These are phyloP conservation scores for Phymatocera aterrima DNA, from an alignment of 2,888 invertebrate genomes.

Conservation along the genomic window DNA sequence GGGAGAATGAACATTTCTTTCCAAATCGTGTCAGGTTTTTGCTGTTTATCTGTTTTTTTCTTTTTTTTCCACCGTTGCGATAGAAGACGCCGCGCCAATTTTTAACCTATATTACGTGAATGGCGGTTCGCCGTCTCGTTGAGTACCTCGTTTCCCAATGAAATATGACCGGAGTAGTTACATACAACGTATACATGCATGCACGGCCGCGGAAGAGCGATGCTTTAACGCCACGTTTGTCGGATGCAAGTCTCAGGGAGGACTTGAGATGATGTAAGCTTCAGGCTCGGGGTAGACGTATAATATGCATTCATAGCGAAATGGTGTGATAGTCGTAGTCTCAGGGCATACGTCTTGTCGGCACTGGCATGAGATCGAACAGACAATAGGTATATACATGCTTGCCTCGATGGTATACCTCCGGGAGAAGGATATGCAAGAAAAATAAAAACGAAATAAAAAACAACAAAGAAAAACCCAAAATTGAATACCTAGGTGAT, in stretches of 20 bases:
- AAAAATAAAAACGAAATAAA: no score
- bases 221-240: constrained; percentile 28
- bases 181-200: no score
- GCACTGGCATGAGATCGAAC: no score
- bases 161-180: not conserved
- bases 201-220: not conserved
- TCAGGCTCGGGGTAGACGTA: not conserved
- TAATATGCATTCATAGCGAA: constrained; percentile 26
- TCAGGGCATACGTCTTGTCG: no score
- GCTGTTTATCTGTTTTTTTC: no score
- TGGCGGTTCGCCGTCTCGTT: not conserved
- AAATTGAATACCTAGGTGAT: no score
- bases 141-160: not conserved
- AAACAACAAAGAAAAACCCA: no score
- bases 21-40: no score
- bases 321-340: constrained; percentile 38
- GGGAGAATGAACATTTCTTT: no score
- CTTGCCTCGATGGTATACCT: not conserved
- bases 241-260: not conserved
- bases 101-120: not conserved
- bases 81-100: not conserved
- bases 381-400: not conserved
- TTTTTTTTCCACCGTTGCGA: no score
- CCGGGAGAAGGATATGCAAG: not conserved
- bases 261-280: no score